Evolutionary conservation across 2,888 invertebrate species (phyloP).

Genomic region (Tigriopus californicus): DNA sequence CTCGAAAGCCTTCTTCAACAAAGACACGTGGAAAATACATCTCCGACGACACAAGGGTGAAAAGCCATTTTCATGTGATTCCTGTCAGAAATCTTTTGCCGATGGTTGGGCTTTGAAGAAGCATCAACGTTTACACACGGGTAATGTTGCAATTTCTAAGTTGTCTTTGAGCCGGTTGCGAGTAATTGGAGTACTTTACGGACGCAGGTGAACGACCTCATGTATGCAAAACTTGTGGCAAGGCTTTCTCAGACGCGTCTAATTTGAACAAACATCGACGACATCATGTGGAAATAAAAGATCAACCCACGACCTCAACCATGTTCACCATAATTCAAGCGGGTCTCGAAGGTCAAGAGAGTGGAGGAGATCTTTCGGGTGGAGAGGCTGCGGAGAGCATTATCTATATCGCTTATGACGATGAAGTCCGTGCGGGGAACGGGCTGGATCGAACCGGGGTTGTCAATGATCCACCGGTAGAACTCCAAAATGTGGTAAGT

Average conservation of each 20-base stretch:
- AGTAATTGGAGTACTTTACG: too few species aligned
- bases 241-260: conserved; percentile 54
- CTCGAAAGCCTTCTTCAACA: background rate
- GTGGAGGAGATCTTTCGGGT: too few species aligned
- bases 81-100: conserved; percentile 40
- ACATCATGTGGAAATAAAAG: background rate
- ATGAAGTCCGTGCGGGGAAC: background rate
- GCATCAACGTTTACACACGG: conserved; percentile 43
- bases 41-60: conserved; percentile 34
- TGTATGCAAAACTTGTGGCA: conserved; percentile 46
- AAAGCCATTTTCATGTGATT: conserved; percentile 41
- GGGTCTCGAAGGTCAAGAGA: background rate
- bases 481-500: background rate
- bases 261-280: conserved; percentile 44
- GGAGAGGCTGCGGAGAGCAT: background rate
- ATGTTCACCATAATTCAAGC: background rate
- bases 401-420: background rate
- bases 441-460: background rate
- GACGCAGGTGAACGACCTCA: conserved; percentile 40
- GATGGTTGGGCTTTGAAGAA: conserved; percentile 44
- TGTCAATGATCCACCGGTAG: too few species aligned
- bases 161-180: too few species aligned
- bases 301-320: background rate
- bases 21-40: conserved; percentile 9
- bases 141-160: too few species aligned